Evolutionary conservation across 2,888 invertebrate species (phyloP).

Genomic region (Megamerina dolium): DNA sequence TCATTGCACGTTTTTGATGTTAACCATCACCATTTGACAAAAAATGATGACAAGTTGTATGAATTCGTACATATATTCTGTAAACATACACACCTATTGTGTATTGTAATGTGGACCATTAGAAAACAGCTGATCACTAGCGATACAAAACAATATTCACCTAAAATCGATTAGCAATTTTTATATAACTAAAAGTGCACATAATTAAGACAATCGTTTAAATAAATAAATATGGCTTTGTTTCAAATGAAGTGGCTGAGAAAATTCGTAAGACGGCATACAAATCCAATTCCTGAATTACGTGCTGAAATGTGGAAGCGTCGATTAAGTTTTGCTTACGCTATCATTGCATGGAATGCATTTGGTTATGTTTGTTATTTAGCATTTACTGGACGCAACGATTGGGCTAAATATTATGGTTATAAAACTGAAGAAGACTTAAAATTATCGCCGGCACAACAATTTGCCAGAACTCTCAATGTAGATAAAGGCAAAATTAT

Average conservation of each 20-base stretch:
- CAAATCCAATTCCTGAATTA: conserved; percentile 51
- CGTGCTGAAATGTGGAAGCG: conserved; percentile 58
- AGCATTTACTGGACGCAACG: conserved; percentile 56
- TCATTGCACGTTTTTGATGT: no score
- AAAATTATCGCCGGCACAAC: conserved; percentile 51
- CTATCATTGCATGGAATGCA: conserved; percentile 65
- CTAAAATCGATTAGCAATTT: no score
- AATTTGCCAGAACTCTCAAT: conserved; percentile 36
- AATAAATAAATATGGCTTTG: conserved; percentile 43
- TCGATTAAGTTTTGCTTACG: conserved; percentile 59
- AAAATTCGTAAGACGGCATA: conserved; percentile 50
- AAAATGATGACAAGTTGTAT: no score
- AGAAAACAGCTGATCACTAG: no score
- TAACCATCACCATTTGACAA: no score
- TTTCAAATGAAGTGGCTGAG: conserved; percentile 53
- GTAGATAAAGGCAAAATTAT: conserved; percentile 46
- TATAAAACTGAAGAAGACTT: conserved; percentile 58
- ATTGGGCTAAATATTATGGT: conserved; percentile 64
- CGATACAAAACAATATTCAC: no score
- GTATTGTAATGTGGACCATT: no score
- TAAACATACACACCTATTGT: no score
- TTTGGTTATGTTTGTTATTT: conserved; percentile 60
- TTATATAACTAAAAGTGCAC: no score
- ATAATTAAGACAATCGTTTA: no score
- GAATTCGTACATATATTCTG: no score